These are phyloP conservation scores for Colostygia pectinataria DNA, from an alignment of 2,888 invertebrate genomes.

Conservation along the genomic window DNA sequence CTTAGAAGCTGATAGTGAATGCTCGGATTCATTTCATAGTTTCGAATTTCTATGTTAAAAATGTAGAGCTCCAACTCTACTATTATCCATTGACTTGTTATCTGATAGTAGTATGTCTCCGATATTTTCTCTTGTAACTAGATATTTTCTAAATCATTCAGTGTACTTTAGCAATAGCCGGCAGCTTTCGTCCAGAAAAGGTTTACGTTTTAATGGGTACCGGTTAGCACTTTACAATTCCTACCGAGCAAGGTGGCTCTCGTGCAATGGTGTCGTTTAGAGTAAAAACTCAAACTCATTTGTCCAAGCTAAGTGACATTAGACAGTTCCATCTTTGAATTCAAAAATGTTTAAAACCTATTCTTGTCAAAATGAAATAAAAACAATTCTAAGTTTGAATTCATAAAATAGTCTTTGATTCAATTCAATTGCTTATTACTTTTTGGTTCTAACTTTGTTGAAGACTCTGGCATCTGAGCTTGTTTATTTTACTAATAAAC, in stretches of 20 bases:
- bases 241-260: too few species aligned
- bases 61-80: constrained; percentile 10
- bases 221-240: neutral
- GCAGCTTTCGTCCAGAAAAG: constrained; percentile 39
- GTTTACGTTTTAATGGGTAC: constrained; percentile 38
- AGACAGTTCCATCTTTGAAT: too few species aligned
- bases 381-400: too few species aligned
- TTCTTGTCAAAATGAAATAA: too few species aligned
- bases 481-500: constrained; percentile 51
- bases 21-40: constrained; percentile 22
- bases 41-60: constrained; percentile 20
- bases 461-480: constrained; percentile 23
- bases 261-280: too few species aligned
- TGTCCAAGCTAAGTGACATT: too few species aligned
- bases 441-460: neutral
- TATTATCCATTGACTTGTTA: constrained; percentile 27
- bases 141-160: constrained; percentile 23
- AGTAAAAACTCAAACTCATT: too few species aligned
- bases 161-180: constrained; percentile 21
- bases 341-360: too few species aligned
- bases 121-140: constrained; percentile 22
- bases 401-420: too few species aligned
- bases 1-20: constrained; percentile 2
- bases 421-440: too few species aligned
- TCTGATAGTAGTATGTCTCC: constrained; percentile 24